A percentile compares a stretch with the other conserved stretches of the same genome.
These are phyloP conservation scores for Pipistrellus kuhlii DNA, from an alignment of 2,797 vertebrate species.

Conservation along the genomic window DNA sequence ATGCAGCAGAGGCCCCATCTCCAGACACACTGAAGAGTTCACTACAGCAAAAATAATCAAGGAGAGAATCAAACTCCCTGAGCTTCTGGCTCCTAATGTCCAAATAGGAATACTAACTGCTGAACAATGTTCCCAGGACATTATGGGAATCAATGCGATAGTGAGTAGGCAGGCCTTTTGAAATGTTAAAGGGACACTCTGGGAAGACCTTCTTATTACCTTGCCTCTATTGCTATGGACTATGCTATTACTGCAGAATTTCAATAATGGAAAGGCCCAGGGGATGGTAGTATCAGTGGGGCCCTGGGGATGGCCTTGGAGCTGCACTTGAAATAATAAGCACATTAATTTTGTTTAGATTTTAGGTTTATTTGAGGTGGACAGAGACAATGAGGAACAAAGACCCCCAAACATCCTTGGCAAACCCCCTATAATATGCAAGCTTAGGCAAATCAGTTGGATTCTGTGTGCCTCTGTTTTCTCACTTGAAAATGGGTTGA, in stretches of 20 bases:
- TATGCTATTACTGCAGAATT: background rate
- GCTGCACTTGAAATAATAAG: background rate
- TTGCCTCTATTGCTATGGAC: background rate
- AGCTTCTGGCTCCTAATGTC: background rate
- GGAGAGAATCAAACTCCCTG: background rate
- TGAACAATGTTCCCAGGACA: background rate
- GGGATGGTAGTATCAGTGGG: background rate
- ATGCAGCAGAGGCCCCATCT: background rate
- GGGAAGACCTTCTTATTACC: background rate
- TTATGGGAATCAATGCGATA: background rate
- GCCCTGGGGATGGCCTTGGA: background rate
- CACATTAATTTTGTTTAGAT: background rate
- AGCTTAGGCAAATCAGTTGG: background rate
- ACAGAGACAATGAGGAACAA: background rate
- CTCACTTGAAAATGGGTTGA: background rate
- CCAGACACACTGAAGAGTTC: background rate
- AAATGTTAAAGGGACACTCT: background rate
- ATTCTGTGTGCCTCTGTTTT: background rate
- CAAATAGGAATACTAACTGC: background rate
- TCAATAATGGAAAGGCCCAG: background rate
- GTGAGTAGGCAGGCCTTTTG: background rate
- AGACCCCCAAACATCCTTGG: background rate
- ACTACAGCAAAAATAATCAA: accelerated
- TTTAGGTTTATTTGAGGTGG: background rate
- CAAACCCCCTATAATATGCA: background rate